These are phyloP conservation scores for Malthinus flaveolus DNA, from an alignment of 2,888 invertebrate species.

Conservation along the genomic window DNA sequence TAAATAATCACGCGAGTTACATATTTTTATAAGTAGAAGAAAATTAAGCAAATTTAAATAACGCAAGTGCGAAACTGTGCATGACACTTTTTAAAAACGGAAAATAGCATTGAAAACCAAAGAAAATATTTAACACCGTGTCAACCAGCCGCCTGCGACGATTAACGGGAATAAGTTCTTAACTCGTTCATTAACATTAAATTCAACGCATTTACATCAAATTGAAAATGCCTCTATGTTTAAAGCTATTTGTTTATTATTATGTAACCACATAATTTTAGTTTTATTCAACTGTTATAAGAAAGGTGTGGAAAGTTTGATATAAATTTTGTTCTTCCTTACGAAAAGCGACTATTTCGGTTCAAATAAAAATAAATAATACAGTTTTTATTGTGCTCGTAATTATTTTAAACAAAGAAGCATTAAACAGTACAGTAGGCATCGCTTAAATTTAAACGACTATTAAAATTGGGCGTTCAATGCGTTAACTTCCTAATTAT, in stretches of 20 bases:
- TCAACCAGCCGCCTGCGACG: slow-evolving; percentile 28
- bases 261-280: not conserved
- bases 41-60: too few species aligned
- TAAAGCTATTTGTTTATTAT: slow-evolving; percentile 3
- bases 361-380: too few species aligned
- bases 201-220: slow-evolving; percentile 17
- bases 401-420: not conserved
- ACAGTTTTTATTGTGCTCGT: not conserved
- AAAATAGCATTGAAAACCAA: slow-evolving; percentile 7
- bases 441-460: too few species aligned
- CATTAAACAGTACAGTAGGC: too few species aligned
- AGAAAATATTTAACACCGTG: slow-evolving; percentile 14
- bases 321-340: too few species aligned
- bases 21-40: too few species aligned
- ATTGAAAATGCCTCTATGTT: not conserved
- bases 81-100: slow-evolving; percentile 20
- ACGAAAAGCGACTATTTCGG: too few species aligned
- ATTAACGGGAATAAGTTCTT: slow-evolving; percentile 27
- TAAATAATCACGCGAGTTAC: too few species aligned
- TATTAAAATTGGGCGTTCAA: too few species aligned
- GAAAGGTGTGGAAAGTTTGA: too few species aligned
- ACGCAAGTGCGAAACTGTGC: slow-evolving; percentile 21
- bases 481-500: not conserved
- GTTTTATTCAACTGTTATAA: not conserved
- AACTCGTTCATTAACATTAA: slow-evolving; percentile 21